phyloP scores from a whole-genome alignment of 2,888 invertebrate genomes.

The Merodon equestris region DNA sequence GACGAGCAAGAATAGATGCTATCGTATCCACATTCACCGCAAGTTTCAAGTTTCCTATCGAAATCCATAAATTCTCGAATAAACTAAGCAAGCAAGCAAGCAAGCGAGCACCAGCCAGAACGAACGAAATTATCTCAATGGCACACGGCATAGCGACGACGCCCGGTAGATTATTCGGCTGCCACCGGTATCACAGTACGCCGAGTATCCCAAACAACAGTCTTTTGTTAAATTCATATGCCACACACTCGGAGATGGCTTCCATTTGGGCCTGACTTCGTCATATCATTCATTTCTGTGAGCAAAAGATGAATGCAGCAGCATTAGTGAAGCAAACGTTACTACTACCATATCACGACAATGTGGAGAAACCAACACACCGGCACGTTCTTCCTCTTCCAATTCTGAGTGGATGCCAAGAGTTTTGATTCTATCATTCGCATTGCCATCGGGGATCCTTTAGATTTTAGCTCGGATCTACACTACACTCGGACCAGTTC shows the following conservation, averaged over 20 bases:
- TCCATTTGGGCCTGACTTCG: slow-evolving; percentile 38
- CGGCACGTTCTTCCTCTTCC: slow-evolving; percentile 64
- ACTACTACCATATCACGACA: no score
- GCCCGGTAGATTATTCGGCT: slow-evolving; percentile 54
- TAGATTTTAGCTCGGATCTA: slow-evolving; percentile 63
- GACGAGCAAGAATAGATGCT: no score
- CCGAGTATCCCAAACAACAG: slow-evolving; percentile 52
- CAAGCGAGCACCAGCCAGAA: not conserved
- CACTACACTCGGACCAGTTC: slow-evolving; percentile 40
- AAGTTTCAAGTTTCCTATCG: slow-evolving; percentile 28
- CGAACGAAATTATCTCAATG: slow-evolving; percentile 57
- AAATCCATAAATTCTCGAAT: no score
- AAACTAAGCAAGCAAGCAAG: not conserved
- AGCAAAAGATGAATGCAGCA: slow-evolving; percentile 47
- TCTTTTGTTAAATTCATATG: slow-evolving; percentile 64
- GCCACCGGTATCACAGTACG: slow-evolving; percentile 9
- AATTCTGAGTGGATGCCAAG: slow-evolving; percentile 64
- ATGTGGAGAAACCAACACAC: not conserved
- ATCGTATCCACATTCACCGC: no score
- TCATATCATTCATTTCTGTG: slow-evolving; percentile 50
- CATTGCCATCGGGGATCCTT: slow-evolving; percentile 59
- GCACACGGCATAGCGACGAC: slow-evolving; percentile 16
- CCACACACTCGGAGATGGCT: slow-evolving; percentile 38
- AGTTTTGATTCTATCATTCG: slow-evolving; percentile 65
- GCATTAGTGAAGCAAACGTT: not conserved